phyloP scores from a whole-genome alignment of 2,888 invertebrate genomes.

The Oasisia sp. region DNA sequence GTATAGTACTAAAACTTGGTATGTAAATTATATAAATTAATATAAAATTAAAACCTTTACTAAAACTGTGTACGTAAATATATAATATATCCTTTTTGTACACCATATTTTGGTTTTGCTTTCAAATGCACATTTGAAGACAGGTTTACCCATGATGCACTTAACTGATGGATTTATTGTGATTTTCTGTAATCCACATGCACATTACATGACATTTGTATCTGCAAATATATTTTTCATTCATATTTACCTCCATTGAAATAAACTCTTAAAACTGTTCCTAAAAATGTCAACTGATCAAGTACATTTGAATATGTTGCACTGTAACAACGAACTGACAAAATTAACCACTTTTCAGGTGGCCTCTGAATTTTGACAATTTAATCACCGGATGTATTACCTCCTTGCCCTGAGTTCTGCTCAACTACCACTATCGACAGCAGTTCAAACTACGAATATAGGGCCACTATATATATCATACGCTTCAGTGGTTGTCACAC shows the following conservation, averaged over 20 bases:
- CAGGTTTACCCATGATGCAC: too few relatives aligned
- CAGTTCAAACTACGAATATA: neutral
- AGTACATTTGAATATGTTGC: neutral
- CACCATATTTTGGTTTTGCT: too few relatives aligned
- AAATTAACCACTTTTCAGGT: neutral
- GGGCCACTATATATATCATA: neutral
- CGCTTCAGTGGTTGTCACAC: neutral
- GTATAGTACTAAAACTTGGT: too few relatives aligned
- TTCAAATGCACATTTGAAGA: too few relatives aligned
- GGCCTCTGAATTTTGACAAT: neutral
- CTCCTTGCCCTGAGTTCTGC: neutral
- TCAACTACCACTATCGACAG: neutral
- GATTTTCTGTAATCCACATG: too few relatives aligned
- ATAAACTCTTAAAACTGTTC: neutral
- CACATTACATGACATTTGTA: too few relatives aligned
- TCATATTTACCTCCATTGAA: neutral
- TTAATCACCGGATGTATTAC: neutral
- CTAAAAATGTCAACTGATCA: neutral
- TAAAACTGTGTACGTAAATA: too few relatives aligned
- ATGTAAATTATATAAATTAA: too few relatives aligned
- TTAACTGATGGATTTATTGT: too few relatives aligned
- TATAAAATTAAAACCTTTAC: too few relatives aligned
- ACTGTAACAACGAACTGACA: neutral
- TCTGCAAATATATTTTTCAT: neutral
- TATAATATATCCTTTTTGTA: too few relatives aligned